Percentiles rank a stretch among this genome's conserved stretches.
These are phyloP conservation scores for Poeciliopsis turneri DNA, from an alignment of 2,797 vertebrate species.

Conservation along the genomic window DNA sequence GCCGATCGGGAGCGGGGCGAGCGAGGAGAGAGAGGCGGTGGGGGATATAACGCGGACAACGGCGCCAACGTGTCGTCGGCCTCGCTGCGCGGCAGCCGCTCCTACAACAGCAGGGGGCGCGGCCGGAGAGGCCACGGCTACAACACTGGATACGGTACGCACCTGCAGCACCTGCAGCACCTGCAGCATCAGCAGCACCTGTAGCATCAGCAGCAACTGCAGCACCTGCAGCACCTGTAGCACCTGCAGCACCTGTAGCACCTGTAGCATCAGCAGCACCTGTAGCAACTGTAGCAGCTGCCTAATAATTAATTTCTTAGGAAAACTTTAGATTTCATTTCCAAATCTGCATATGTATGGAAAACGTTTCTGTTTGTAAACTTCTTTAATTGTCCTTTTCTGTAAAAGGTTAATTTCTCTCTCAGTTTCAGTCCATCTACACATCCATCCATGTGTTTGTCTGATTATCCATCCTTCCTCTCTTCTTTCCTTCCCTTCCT, in stretches of 20 bases:
- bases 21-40: conserved; percentile 74
- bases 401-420: not conserved
- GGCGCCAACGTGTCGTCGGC: conserved; percentile 77
- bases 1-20: conserved; percentile 81
- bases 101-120: conserved; percentile 92
- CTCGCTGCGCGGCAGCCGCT: conserved; percentile 86
- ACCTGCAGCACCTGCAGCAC: too few relatives aligned
- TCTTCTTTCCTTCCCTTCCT: not conserved
- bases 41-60: conserved; percentile 84
- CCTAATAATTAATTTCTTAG: not conserved
- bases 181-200: too few relatives aligned
- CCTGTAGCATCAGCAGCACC: too few relatives aligned
- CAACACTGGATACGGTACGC: conserved; percentile 91
- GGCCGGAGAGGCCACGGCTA: conserved; percentile 92
- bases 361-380: not conserved
- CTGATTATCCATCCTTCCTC: not conserved
- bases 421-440: not conserved
- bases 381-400: not conserved
- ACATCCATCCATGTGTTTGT: too few relatives aligned
- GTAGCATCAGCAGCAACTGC: too few relatives aligned
- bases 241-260: too few relatives aligned
- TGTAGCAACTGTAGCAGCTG: too few relatives aligned
- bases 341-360: not conserved
- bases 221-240: too few relatives aligned
- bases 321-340: not conserved